These are phyloP conservation scores for Paramacrobiotus metropolitanus DNA, from an alignment of 1,140 invertebrate species.

Conservation along the genomic window DNA sequence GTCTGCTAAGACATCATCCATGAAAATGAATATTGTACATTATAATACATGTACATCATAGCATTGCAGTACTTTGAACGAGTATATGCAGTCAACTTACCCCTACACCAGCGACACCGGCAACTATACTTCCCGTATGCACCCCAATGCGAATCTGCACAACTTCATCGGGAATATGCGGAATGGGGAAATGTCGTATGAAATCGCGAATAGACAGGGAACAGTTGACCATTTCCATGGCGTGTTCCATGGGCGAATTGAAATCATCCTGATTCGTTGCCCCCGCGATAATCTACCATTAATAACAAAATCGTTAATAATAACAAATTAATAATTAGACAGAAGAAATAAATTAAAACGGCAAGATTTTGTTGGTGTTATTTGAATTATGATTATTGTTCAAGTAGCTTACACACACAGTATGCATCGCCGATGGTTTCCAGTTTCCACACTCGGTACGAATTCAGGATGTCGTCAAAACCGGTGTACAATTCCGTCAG, in stretches of 20 bases:
- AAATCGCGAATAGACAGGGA: constrained; percentile 6
- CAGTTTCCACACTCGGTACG: constrained; percentile 73
- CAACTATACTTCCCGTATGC: constrained; percentile 10
- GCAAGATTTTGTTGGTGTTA: neutral
- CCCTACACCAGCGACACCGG: neutral
- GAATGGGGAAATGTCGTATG: constrained; percentile 11
- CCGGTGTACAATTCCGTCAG: constrained; percentile 68
- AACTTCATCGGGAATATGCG: constrained; percentile 13
- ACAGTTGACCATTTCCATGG: neutral
- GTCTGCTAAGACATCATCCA: too few species aligned
- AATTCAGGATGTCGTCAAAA: constrained; percentile 64
- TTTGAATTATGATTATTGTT: too few species aligned
- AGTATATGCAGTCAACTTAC: too few species aligned
- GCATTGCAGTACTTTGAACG: too few species aligned
- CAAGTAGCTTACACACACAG: too few species aligned
- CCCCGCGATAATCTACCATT: constrained; percentile 30
- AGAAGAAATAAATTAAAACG: neutral
- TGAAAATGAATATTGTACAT: too few species aligned
- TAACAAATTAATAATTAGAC: too few species aligned
- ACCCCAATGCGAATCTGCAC: constrained; percentile 12
- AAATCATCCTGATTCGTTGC: constrained; percentile 41
- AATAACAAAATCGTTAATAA: neutral
- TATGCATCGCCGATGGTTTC: constrained; percentile 18
- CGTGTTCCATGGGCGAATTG: neutral
- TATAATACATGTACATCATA: too few species aligned